phyloP scores from a whole-genome alignment of 2,888 invertebrate species.

The Conchocele bisecta region DNA sequence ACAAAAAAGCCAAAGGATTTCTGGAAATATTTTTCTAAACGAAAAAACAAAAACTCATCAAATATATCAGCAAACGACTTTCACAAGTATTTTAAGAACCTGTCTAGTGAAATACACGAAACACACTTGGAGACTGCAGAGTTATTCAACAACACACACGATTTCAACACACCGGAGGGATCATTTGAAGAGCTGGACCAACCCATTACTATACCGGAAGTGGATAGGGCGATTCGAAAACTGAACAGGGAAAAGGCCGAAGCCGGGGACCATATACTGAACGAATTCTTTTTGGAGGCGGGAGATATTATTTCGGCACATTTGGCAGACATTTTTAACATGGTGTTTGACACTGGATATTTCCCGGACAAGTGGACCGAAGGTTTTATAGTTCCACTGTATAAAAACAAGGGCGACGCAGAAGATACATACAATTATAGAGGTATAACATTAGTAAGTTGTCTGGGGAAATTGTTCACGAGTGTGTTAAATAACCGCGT shows the following conservation, averaged over 20 bases:
- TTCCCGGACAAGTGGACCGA: slow-evolving; percentile 26
- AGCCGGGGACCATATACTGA: slow-evolving; percentile 6
- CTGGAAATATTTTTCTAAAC: slow-evolving; percentile 11
- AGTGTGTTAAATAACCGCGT: slow-evolving; percentile 19
- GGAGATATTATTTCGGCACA: slow-evolving; percentile 22
- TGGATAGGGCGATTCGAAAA: not conserved
- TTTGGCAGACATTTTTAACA: slow-evolving; percentile 24
- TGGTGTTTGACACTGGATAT: slow-evolving; percentile 20
- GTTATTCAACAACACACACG: not conserved
- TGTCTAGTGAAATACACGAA: not conserved
- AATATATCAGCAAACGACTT: not conserved
- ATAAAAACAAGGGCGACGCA: slow-evolving; percentile 25
- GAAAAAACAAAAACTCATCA: not conserved
- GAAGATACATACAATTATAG: slow-evolving; percentile 32
- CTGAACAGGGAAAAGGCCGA: slow-evolving; percentile 12
- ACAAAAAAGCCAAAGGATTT: slow-evolving; percentile 19
- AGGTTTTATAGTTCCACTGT: slow-evolving; percentile 28
- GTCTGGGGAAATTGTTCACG: slow-evolving; percentile 30
- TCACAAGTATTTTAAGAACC: slow-evolving; percentile 10
- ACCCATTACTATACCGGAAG: slow-evolving; percentile 6
- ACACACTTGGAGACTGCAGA: not conserved
- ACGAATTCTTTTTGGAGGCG: slow-evolving; percentile 29
- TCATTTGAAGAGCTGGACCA: slow-evolving; percentile 16
- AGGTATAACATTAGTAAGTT: slow-evolving; percentile 26
- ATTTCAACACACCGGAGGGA: slow-evolving; percentile 6